Evolutionary conservation across 2,113 vertebrate species (phyloP), one percentile per base, ranked within the genome.

Genomic region (Onychostruthus taczanowskii): DNA sequence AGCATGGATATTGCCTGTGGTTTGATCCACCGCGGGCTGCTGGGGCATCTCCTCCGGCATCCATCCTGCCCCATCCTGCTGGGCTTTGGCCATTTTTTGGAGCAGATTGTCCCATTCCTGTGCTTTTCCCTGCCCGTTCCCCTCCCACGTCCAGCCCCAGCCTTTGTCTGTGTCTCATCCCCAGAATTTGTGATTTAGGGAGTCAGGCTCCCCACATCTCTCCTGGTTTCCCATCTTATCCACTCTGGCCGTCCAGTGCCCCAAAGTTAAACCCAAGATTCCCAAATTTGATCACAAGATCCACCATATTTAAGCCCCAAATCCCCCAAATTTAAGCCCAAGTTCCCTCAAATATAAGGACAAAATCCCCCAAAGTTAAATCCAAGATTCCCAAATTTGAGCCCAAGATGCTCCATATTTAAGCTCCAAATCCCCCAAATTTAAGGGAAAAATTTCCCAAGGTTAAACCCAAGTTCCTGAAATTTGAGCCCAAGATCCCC

Each of bases 231-330:
- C 13, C 46, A 6, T 26, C 2, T 59, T 11, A 11, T 31, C 70
- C n/a, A 2, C 31, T 3, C 0, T 16, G 2, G 35, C 44, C 56
- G 10, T 58, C 47, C 0, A 2, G 15, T 12, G 4, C 2, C 4
- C 35, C 28, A 19, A 17, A 33, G 31, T 27, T 37, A 33, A 74
- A 26, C 31, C 7, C 11, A 10, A 35, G 7, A 35, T 39, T 43
- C 15, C 9, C 17, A 35, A 16, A 35, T 64, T 3, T 52, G 30
- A 66, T 0, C 6, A 31, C 7, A 2, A 37, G 1, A 8, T 11
- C 5, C 1, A 6, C 1, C 31, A n/a, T 1, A n/a, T 35, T 11
- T 61, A 22, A 49, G 13, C 7, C 16, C 23, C 35, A 61, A 37
- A 35, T 35, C 6, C 15, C 13, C 1, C 23, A 46, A 1, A 27